phyloP scores from a whole-genome alignment of 2,797 vertebrate species.

The Hydrolagus colliei region DNA sequence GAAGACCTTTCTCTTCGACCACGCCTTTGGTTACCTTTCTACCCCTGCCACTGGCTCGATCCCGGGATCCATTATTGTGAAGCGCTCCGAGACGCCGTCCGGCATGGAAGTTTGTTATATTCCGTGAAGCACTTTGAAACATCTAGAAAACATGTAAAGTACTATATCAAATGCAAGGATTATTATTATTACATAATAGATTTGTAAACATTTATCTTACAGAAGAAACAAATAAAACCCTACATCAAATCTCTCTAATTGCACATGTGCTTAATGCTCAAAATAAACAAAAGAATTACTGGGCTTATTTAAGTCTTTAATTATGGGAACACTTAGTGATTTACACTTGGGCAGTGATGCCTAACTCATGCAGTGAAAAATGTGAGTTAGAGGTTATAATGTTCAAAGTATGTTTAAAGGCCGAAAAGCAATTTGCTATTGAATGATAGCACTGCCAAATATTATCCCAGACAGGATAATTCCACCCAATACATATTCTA shows the following conservation, averaged over 20 bases:
- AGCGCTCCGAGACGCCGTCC: too few species aligned
- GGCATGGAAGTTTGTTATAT: too few species aligned
- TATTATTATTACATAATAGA: too few species aligned
- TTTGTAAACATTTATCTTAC: neutral
- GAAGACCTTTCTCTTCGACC: too few species aligned
- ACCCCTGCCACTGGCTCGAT: too few species aligned
- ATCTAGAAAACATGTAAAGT: too few species aligned
- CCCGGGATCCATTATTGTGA: too few species aligned
- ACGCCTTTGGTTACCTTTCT: too few species aligned
- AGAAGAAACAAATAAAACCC: neutral
- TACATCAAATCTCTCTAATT: neutral
- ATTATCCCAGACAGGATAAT: neutral
- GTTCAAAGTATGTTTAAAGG: slow-evolving; percentile 8
- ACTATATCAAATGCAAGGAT: too few species aligned
- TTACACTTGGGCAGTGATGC: slow-evolving; percentile 19
- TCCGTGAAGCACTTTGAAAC: too few species aligned
- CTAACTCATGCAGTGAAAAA: slow-evolving; percentile 12
- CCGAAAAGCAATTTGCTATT: slow-evolving; percentile 21
- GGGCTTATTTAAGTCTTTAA: slow-evolving; percentile 1
- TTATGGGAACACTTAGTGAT: slow-evolving; percentile 12
- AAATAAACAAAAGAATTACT: slow-evolving; percentile 17
- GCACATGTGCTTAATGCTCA: slow-evolving; percentile 1
- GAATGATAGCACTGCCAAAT: neutral
- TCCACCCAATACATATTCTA: neutral
- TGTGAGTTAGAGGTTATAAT: slow-evolving; percentile 3